phyloP scores from a whole-genome alignment of 2,113 vertebrate species.

The Neolamprologus falcicula region DNA sequence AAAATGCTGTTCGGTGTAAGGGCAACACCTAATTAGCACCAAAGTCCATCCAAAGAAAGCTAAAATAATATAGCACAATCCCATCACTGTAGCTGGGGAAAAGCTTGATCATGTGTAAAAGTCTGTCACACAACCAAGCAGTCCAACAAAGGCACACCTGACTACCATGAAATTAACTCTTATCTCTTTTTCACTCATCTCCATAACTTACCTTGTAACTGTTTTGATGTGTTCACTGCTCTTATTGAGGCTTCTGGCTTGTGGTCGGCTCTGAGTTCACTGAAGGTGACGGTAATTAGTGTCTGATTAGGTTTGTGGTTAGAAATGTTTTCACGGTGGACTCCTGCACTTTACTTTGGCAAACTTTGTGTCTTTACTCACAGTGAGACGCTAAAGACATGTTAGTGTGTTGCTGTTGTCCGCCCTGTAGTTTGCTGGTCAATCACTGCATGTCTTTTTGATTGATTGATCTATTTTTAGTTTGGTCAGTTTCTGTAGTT shows the following conservation, averaged over 20 bases:
- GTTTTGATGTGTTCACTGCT: background rate
- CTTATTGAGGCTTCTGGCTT: background rate
- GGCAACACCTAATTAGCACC: background rate
- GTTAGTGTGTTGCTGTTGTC: background rate
- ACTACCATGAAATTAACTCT: background rate
- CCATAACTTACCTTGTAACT: background rate
- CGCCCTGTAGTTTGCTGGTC: background rate
- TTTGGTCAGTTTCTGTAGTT: background rate
- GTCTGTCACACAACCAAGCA: rapidly evolving
- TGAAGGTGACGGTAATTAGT: background rate
- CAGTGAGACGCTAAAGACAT: background rate
- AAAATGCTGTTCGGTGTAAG: background rate
- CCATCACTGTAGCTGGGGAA: background rate
- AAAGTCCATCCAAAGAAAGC: background rate
- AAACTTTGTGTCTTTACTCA: background rate
- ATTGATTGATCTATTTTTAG: background rate
- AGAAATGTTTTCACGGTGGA: background rate
- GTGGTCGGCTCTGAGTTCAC: background rate
- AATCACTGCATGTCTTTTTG: background rate
- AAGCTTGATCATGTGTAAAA: rapidly evolving
- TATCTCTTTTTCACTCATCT: background rate
- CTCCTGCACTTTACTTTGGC: background rate
- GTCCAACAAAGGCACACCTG: background rate
- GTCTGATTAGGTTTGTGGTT: background rate
- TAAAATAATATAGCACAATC: background rate